Evolutionary conservation across 2,888 invertebrate species (phyloP), one percentile per base, ranked within the genome.

Genomic region (Oscheius myriophilus): DNA sequence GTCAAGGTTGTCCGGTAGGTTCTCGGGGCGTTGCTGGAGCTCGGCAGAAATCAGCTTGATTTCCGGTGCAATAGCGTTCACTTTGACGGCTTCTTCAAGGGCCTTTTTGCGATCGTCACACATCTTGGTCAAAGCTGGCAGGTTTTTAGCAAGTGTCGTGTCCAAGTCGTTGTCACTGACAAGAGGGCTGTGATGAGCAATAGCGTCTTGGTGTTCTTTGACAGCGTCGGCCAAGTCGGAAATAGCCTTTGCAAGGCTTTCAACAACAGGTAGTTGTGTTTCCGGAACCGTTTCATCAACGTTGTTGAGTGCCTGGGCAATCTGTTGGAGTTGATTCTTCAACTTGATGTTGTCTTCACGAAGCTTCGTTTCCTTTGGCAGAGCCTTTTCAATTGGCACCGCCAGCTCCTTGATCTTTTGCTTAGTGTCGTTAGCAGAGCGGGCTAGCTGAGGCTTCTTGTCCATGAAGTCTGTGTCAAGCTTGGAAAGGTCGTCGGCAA

Each of bases 11-110:
- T 62, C 54, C 46, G 70, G 71, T 33, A 73, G 57, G 51, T 71
- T 67, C 42, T 53, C 55, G 21, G 57, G 57, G 12, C 73, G 66
- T n/a, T 73, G 57, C 68, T 73, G 72, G 21, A 75, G 67, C 61
- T 67, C 64, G 54, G 68, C 63, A 42, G 72, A 59, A 45, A 78
- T 69, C 42, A 67, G 65, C 59, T 73, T 63, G 46, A 75, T 53
- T 63, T 71, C 69, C 41, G 78, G 78, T 51, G 72, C 73, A 45
- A 77, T 59, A 41, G 67, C 67, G 46, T 70, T 66, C 58, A 75
- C 62, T 66, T 66, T 65, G 18, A 65, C 73, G 25, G 71, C 69
- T 26, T 69, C 71, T 64, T 58, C 67, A 49, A 71, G 66, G 1
- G 42, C 14, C 58, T 69, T 68, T 41, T 66, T 62, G 43, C 67